Percentiles rank a stretch among this genome's conserved stretches.
phyloP scores from a whole-genome alignment of 2,888 invertebrate genomes.

The Lochmaea capreae region DNA sequence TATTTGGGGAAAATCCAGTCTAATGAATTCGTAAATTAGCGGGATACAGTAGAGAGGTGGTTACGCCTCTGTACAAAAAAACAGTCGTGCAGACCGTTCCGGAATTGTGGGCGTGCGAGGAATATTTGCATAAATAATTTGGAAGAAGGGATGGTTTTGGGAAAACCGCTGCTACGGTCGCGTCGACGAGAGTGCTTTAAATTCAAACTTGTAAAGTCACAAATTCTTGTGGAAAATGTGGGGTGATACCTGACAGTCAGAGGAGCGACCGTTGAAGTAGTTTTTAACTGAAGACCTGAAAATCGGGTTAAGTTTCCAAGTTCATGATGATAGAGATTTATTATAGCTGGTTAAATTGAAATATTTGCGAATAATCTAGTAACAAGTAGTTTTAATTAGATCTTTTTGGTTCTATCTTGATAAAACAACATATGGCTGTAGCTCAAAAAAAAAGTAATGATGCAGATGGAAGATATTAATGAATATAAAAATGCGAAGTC shows the following conservation, averaged over 20 bases:
- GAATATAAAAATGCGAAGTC: too few species aligned
- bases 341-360: not conserved
- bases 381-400: too few species aligned
- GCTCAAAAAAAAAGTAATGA: too few species aligned
- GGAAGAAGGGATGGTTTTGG: conserved; percentile 16
- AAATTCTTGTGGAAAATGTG: conserved; percentile 26
- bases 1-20: not conserved
- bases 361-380: too few species aligned
- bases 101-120: conserved; percentile 29
- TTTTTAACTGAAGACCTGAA: conserved; percentile 2
- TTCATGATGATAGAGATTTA: not conserved
- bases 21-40: conserved; percentile 4
- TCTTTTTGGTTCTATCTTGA: too few species aligned
- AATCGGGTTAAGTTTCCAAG: conserved; percentile 4
- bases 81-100: conserved; percentile 25
- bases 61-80: conserved; percentile 14
- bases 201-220: conserved; percentile 24
- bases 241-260: conserved; percentile 27
- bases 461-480: too few species aligned
- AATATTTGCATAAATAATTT: conserved; percentile 30
- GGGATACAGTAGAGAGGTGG: not conserved
- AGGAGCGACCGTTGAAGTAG: conserved; percentile 10
- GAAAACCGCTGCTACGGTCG: conserved; percentile 19
- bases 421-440: too few species aligned
- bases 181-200: conserved; percentile 26